These are phyloP conservation scores for Troglohyphantes excavatus DNA, from an alignment of 2,888 invertebrate genomes.

Conservation along the genomic window DNA sequence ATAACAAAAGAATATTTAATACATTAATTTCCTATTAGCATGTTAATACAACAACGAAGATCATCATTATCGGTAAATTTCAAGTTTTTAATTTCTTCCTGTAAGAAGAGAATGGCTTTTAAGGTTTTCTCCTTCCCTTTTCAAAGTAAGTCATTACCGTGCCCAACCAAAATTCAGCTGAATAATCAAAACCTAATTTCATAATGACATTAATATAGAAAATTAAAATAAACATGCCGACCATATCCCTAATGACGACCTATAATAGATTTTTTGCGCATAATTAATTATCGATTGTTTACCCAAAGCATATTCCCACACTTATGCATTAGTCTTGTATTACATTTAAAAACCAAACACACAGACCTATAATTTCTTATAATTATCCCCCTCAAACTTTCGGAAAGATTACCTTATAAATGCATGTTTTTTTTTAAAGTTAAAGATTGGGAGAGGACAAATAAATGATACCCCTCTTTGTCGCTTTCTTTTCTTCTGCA, in stretches of 20 bases:
- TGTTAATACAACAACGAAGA: no score
- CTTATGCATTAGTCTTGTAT: not conserved
- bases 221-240: not conserved
- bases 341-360: not conserved
- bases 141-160: not conserved
- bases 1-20: no score
- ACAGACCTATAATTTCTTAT: not conserved
- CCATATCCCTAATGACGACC: not conserved
- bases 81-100: no score
- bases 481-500: slow-evolving; percentile 55
- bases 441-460: slow-evolving; percentile 22
- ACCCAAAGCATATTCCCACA: not conserved
- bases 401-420: slow-evolving; percentile 56
- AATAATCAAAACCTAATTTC: slow-evolving; percentile 1
- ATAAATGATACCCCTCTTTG: slow-evolving; percentile 60
- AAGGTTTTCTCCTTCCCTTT: no score
- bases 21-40: no score
- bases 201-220: not conserved
- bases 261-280: not conserved
- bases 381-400: slow-evolving; percentile 15
- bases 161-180: not conserved
- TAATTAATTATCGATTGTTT: not conserved
- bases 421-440: slow-evolving; percentile 14
- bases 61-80: no score
- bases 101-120: no score